phyloP scores from a whole-genome alignment of 1,140 invertebrate genomes.

The Pachypeltis micranthus region DNA sequence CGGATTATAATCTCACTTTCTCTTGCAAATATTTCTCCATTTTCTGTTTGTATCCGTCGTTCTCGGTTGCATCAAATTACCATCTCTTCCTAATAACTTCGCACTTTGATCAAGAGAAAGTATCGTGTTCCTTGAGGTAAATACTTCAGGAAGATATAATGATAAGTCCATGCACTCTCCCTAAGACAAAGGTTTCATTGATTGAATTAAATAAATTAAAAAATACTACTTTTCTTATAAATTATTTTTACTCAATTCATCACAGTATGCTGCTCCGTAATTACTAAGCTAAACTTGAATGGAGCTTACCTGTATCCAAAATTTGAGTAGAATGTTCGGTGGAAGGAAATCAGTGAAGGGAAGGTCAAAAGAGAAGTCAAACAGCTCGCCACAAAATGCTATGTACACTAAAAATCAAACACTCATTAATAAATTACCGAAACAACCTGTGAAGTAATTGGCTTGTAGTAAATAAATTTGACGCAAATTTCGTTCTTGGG shows the following conservation, averaged over 20 bases:
- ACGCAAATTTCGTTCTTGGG: no score
- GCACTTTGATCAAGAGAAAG: constrained; percentile 79
- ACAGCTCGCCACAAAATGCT: constrained; percentile 82
- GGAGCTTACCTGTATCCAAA: constrained; percentile 83
- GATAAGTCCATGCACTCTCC: constrained; percentile 83
- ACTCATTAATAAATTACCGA: neutral
- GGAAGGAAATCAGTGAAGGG: constrained; percentile 88
- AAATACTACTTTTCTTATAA: no score
- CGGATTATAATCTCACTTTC: constrained; percentile 37
- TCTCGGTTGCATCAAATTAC: constrained; percentile 36
- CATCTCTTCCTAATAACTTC: constrained; percentile 68
- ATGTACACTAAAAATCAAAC: constrained; percentile 53
- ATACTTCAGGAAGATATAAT: constrained; percentile 81
- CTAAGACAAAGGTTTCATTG: constrained; percentile 33
- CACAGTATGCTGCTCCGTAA: no score
- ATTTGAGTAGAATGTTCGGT: constrained; percentile 68
- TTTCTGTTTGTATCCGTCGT: constrained; percentile 44
- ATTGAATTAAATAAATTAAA: no score
- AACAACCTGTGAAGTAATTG: no score
- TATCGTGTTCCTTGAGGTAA: constrained; percentile 70
- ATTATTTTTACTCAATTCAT: no score
- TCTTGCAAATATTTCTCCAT: constrained; percentile 77
- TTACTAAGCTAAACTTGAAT: no score
- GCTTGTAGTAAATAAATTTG: no score
- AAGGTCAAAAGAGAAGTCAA: constrained; percentile 84